phyloP scores from a whole-genome alignment of 2,797 vertebrate genomes.

The Manis javanica region DNA sequence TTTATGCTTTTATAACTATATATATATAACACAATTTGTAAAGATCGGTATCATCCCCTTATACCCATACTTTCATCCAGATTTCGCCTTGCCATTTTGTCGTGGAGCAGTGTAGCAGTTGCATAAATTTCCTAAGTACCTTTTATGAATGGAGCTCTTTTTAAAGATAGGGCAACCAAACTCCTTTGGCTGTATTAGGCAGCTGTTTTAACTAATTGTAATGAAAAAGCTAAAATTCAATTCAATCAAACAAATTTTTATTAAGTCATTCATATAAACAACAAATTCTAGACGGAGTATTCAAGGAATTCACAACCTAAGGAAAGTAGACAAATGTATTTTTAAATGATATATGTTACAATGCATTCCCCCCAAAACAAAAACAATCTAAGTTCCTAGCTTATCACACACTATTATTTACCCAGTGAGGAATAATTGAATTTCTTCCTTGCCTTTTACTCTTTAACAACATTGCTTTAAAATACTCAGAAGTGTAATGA shows the following conservation, averaged over 20 bases:
- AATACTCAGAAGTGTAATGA: neutral
- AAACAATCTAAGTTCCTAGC: neutral
- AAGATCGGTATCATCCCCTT: neutral
- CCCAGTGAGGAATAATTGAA: neutral
- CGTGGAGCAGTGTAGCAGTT: neutral
- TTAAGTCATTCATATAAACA: neutral
- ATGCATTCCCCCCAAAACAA: neutral
- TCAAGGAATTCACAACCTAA: neutral
- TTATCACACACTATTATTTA: neutral
- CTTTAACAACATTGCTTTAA: neutral
- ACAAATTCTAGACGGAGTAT: neutral
- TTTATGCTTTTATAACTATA: neutral
- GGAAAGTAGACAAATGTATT: neutral
- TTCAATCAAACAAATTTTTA: neutral
- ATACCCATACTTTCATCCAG: too few species aligned
- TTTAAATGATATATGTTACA: neutral
- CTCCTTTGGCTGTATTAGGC: neutral
- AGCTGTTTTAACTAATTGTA: neutral
- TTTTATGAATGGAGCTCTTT: neutral
- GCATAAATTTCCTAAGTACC: neutral
- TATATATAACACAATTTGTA: neutral
- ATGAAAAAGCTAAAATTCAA: neutral
- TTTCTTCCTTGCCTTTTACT: neutral
- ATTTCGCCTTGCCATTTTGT: neutral
- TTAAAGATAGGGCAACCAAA: neutral